Percentiles rank a stretch among this genome's conserved stretches.
Conservation (phyloP, 1,140 invertebrate species). For the Zaprionus kolodkinae region DNA sequence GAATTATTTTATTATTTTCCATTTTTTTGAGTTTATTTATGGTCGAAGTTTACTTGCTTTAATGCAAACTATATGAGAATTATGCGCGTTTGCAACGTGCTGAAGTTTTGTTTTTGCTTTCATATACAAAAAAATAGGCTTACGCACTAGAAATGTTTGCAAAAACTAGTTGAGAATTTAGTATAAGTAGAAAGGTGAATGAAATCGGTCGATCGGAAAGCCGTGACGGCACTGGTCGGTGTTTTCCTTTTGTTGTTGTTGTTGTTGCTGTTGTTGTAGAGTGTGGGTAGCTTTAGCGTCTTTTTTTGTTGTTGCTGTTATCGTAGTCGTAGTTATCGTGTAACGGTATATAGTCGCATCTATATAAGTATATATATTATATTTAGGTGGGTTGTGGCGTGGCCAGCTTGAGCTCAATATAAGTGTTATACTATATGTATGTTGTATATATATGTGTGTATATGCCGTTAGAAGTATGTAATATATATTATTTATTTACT, state of each 20-base stretch:
- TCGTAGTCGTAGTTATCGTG: conserved; percentile 21
- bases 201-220: conserved; percentile 47
- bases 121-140: conserved; percentile 44
- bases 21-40: conserved; percentile 35
- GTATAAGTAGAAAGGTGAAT: conserved; percentile 36
- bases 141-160: conserved; percentile 63
- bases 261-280: neutral
- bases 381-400: conserved; percentile 78
- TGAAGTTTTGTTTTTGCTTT: conserved; percentile 34
- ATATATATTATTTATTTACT: conserved; percentile 49
- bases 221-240: conserved; percentile 56
- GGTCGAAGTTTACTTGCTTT: conserved; percentile 51
- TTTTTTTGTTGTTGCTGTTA: conserved; percentile 41
- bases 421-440: conserved; percentile 41
- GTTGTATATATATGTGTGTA: conserved; percentile 35
- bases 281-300: conserved; percentile 64
- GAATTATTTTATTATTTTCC: conserved; percentile 20
- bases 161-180: conserved; percentile 65
- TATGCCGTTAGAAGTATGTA: conserved; percentile 31
- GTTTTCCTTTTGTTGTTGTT: conserved; percentile 25
- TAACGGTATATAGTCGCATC: conserved; percentile 43
- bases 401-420: conserved; percentile 78
- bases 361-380: conserved; percentile 61
- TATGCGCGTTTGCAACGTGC: conserved; percentile 64
- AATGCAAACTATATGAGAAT: conserved; percentile 66